A percentile compares a stretch with the other conserved stretches of the same genome.
phyloP scores from a whole-genome alignment of 1,140 invertebrate genomes.

The Zaprionus camerounensis region DNA sequence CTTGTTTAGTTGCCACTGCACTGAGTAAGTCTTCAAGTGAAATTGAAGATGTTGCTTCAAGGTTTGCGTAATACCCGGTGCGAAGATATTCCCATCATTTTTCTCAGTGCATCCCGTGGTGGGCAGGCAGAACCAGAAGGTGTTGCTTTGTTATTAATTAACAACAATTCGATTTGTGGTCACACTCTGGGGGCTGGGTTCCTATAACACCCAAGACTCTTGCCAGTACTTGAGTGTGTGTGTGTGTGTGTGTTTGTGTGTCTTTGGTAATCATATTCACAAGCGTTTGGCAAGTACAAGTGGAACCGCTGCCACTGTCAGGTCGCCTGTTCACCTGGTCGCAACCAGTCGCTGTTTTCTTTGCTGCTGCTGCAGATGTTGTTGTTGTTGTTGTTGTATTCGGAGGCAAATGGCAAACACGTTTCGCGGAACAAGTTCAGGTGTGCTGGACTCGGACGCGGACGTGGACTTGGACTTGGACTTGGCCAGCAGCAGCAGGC shows the following conservation, averaged over 20 bases:
- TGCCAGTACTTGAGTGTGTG: background rate
- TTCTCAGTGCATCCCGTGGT: background rate
- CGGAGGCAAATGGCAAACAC: constrained; percentile 71
- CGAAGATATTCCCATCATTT: background rate
- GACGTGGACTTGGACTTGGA: constrained; percentile 33
- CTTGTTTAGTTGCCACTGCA: background rate
- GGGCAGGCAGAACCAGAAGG: constrained; percentile 37
- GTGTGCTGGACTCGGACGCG: constrained; percentile 37
- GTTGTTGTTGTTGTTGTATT: constrained; percentile 36
- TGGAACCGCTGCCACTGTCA: constrained; percentile 43
- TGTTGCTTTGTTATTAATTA: constrained; percentile 78
- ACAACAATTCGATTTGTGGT: constrained; percentile 78
- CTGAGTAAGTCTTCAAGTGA: background rate
- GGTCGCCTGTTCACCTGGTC: constrained; percentile 54
- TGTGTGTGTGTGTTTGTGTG: constrained; percentile 36
- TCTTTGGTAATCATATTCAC: constrained; percentile 55
- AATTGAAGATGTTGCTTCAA: background rate
- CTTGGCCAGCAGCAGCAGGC: constrained; percentile 28
- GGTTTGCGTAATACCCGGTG: background rate
- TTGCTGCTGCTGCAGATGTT: constrained; percentile 1
- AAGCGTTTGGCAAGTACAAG: constrained; percentile 54
- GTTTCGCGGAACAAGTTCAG: constrained; percentile 80
- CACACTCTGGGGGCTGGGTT: constrained; percentile 65
- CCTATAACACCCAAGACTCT: constrained; percentile 2
- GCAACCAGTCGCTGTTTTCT: constrained; percentile 57